Evolutionary conservation across 2,888 invertebrate species (phyloP), one percentile per base, ranked within the genome.

Genomic region (Plebejus melissa): DNA sequence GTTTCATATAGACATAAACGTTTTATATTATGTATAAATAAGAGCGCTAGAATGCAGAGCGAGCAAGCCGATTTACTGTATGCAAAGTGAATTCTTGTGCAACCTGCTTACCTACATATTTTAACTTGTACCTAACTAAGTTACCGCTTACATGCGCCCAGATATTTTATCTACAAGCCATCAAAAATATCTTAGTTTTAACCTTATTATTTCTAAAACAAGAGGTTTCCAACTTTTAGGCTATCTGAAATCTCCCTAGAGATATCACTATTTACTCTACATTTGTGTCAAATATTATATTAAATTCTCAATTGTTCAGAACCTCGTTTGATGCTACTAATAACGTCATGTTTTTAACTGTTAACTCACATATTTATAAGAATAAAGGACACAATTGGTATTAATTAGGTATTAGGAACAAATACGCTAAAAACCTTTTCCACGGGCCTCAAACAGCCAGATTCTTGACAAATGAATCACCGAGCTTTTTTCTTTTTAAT

Each of bases 41-140:
- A 65, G 32, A 65, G 58, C 58, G 28, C 22, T 74, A 74, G 65
- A 65, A 74, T 46, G 69, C 65, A 74, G 16, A 46, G 74, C 60
- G 65, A 46, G 46, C 69, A 50, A 22, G 38, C 32, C 74, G 71
- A 71, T 71, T 74, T 74, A 38, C 38, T 54, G 65, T 74, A 60
- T 75, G 76, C 76, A 76, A 77, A 75, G 72, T 46, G 74, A 76
- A 77, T 76, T 78, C 77, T 76, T 74, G 75, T 77, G 75, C 74
- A 75, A 79, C 77, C 77, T 77, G 79, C 77, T 77, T 79, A 77
- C 77, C 76, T 79, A 80, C 80, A 80, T 78, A 80, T 80, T 80
- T 79, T 76, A 79, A 79, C 80, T 74, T 79, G 80, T 79, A 80
- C 82, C 80, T 69, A 75, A 75, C 58, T 75, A 38, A 65, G 46